Evolutionary conservation across 2,797 vertebrate genomes (phyloP), one percentile per base, ranked within the genome.

Genomic region (Alosa sapidissima): DNA sequence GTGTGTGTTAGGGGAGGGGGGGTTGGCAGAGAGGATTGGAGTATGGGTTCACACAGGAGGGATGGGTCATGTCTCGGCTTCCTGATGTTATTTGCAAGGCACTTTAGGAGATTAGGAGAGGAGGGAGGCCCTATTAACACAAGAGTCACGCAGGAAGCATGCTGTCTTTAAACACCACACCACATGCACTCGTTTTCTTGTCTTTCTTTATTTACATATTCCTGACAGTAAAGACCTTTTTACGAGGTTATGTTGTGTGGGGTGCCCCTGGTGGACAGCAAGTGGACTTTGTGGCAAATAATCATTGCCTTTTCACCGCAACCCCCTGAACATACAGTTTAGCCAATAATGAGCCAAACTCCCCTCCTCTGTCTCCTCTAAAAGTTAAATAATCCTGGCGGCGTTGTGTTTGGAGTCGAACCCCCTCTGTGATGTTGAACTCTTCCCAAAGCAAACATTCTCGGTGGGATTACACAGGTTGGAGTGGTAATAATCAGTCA

Each of bases 381-480:
- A 55, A 83, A 68, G 10, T 24, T 81, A 55, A 75, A 86, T 85
- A 83, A 85, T 84, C 81, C 54, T 16, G 16, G 47, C 75, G n/a
- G 52, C 3, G 28, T 81, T 85, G 51, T 93, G 89, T 93, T 93
- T 92, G 89, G 84, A 58, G 85, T 84, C 1, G 91, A 91, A 92
- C 85, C 89, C 83, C 89, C 90, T 87, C 88, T 90, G 83, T 89
- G 90, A 87, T 88, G 83, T 2, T 72, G 85, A 86, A 87, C 68
- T 89, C 91, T 90, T 91, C 89, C 81, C 87, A 90, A 92, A 94
- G 89, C 91, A 91, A 89, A 88, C 78, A n/a, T 14, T 78, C 84
- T 9, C 65, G 2, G 83, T 78, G 54, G 88, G 91, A 92, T 89
- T 91, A 90, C 49, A 84, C 75, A 41, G 3, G 28, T 82, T 82